Percentiles rank a stretch among this genome's conserved stretches.
These are phyloP conservation scores for Urosaurus nigricauda DNA, from an alignment of 2,797 vertebrate genomes.

Conservation along the genomic window DNA sequence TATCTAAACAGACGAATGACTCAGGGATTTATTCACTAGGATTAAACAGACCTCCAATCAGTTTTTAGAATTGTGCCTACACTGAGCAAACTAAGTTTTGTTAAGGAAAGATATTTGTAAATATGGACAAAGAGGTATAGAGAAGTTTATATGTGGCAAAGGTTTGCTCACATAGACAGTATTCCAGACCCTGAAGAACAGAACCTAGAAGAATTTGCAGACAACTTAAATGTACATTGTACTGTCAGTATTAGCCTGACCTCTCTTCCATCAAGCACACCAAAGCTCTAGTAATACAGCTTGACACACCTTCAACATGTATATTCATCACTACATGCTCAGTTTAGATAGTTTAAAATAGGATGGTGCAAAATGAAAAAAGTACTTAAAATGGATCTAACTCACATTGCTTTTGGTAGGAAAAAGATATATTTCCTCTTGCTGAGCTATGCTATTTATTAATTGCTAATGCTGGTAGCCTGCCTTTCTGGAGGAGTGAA, in stretches of 20 bases:
- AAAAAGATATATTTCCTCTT: neutral
- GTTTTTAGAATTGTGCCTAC: neutral
- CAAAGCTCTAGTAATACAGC: neutral
- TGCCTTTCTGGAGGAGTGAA: neutral
- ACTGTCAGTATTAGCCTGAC: constrained; percentile 1
- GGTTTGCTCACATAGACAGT: neutral
- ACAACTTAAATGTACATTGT: constrained; percentile 14
- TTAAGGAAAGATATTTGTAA: neutral
- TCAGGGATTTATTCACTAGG: neutral
- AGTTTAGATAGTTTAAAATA: constrained; percentile 3
- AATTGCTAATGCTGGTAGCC: neutral
- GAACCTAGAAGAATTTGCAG: constrained; percentile 7
- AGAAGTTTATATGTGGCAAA: neutral
- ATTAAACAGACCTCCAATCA: neutral
- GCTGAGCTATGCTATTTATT: neutral
- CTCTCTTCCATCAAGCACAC: constrained; percentile 2
- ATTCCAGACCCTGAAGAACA: neutral
- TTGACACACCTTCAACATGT: neutral
- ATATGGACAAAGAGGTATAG: neutral
- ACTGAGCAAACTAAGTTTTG: neutral
- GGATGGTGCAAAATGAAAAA: neutral
- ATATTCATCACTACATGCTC: neutral
- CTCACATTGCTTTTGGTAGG: neutral
- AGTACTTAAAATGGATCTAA: constrained; percentile 18
- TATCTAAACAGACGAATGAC: neutral